Base-by-base conservation (phyloP, 2,797 vertebrate species). In the Coregonus ussuriensis region DNA sequence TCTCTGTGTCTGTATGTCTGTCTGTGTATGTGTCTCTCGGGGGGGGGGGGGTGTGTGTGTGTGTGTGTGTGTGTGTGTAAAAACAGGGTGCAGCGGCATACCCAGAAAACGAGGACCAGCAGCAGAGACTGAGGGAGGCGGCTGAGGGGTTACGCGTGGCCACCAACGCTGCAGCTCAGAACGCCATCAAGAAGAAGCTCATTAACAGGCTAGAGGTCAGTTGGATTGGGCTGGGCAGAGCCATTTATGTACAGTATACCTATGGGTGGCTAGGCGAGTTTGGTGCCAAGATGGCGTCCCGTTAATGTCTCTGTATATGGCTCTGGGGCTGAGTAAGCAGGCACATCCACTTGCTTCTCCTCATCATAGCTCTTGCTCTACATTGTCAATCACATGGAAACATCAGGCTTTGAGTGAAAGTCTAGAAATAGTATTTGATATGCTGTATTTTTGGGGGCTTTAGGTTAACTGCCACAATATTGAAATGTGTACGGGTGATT, bases 161-260 rank as follows among this genome's bases (percentile, higher is more conserved):
- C 68, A 99, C 98, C 70, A 99, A 99, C 0, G 98, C 97, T 1
- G 98, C 98, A 0, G 98, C 98, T 74, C 98, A 99, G 88, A 99
- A 99, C 0, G 98, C 98, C 31, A 99, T 99, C 75, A 99, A 99
- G 94, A 99, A 99, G 88, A 99, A 99, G 86, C 96, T 99, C 0
- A 95, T 99, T 86, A 99, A 96, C 93, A 94, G 98, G 82, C 92
- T 99, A 81, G 98, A 99, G 96, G 98, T 99, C 85, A 89, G 93
- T 16, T 9, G 21, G 47, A 52, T 5, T 54, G 15, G 3, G 4
- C 53, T 54, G 53, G 75, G 75, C 53, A 74, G 66, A 72, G 53
- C 53, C 53, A 15, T 54, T 4, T 54, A 14, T 56, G 41, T 9
- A 47, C 41, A 9, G 41, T 47, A 47, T 47, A 47, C 41, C 41